Evolutionary conservation across 2,113 vertebrate genomes (phyloP).

Genomic region (Nycticryphes semicollaris): DNA sequence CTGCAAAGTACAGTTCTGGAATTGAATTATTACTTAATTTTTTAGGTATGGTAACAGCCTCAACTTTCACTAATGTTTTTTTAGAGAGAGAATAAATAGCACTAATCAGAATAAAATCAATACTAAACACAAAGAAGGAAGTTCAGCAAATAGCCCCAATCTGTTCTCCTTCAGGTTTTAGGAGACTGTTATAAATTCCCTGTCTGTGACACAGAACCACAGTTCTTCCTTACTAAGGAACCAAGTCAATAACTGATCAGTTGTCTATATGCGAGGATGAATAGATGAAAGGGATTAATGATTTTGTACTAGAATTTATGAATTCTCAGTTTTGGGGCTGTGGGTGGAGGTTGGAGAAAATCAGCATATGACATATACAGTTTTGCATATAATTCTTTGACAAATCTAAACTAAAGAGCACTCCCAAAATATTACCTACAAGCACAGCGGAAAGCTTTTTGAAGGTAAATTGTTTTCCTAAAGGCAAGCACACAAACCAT

Average conservation of each 20-base stretch:
- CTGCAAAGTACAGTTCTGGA: not conserved
- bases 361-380: accelerated
- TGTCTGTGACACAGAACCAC: not conserved
- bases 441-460: not conserved
- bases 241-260: not conserved
- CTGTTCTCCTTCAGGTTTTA: not conserved
- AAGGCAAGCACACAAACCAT: not conserved
- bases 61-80: not conserved
- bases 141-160: not conserved
- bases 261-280: not conserved
- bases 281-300: not conserved
- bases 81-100: not conserved
- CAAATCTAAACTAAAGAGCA: not conserved
- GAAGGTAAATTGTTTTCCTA: not conserved
- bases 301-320: not conserved
- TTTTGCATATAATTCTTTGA: not conserved
- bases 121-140: not conserved
- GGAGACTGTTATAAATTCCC: not conserved
- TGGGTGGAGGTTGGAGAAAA: not conserved
- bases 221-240: not conserved
- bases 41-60: not conserved
- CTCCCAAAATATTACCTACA: not conserved
- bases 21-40: not conserved
- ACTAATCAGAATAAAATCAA: not conserved
- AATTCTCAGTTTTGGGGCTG: not conserved